phyloP scores from a whole-genome alignment of 2,888 invertebrate species.

The Mylabris sibirica region DNA sequence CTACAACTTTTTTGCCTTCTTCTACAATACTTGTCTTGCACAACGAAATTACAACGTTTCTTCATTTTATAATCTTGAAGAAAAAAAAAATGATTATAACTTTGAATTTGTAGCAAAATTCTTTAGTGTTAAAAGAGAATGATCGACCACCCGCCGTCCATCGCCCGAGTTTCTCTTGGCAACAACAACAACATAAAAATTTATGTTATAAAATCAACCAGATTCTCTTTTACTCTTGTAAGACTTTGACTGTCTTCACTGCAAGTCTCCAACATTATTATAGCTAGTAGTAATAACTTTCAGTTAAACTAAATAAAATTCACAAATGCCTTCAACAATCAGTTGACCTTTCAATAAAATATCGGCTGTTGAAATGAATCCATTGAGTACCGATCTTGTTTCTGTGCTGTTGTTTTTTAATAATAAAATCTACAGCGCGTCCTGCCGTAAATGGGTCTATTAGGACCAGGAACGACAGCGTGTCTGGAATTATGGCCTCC shows the following conservation, averaged over 20 bases:
- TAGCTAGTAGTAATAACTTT: conserved; percentile 9
- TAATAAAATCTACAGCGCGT: background rate
- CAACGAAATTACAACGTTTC: background rate
- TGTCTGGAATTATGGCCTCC: too few species aligned
- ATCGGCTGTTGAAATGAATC: conserved; percentile 35
- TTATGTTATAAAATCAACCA: background rate
- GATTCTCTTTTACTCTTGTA: conserved; percentile 3
- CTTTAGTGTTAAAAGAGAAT: background rate
- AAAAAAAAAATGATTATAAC: background rate
- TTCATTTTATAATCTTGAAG: background rate
- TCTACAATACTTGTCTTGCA: background rate
- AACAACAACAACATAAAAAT: conserved; percentile 19
- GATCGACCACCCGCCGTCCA: conserved; percentile 28
- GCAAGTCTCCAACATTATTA: background rate
- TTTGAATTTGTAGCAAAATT: background rate
- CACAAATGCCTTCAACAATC: conserved; percentile 37
- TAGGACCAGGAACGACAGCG: too few species aligned
- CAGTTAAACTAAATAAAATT: conserved; percentile 24
- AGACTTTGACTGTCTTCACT: background rate
- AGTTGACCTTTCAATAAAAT: conserved; percentile 45
- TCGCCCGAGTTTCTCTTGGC: conserved; percentile 32
- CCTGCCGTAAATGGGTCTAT: too few species aligned
- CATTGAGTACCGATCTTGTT: conserved; percentile 22
- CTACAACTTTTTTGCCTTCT: background rate
- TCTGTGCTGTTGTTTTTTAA: background rate